Evolutionary conservation across 2,113 vertebrate species (phyloP), one percentile per base, ranked within the genome.

Genomic region (Thalassarche chlororhynchos): DNA sequence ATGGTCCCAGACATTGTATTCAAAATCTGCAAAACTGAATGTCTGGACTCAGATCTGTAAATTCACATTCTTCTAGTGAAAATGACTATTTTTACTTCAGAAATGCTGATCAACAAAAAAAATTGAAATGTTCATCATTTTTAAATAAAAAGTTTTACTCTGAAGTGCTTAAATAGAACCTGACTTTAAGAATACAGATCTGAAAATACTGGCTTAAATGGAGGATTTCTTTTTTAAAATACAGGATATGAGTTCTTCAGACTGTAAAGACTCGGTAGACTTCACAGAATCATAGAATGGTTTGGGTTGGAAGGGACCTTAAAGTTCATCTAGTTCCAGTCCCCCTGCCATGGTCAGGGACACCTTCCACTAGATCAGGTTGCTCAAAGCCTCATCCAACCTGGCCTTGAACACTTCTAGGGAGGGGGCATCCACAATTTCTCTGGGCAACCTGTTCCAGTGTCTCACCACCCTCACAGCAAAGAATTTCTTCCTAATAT

Each of bases 261-360:
- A 14, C 10, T 64, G 10, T 26, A 44, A 87, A 65, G 36, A 10
- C 12, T 79, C 5, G 1, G 9, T 84, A 46, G 32, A 66, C 12
- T 62, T 93, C 49, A 51, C n/a, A 49, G 72, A 89, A 36, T 91
- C 9, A 9, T 44, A 11, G 38, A 65, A 65, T 77, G 20, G 19
- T 51, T 94, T 74, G 36, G 14, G 8, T 38, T 70, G 36, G 24
- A 89, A 84, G 26, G 12, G 2, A 29, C 31, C 38, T 68, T 75
- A 44, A 65, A 75, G 29, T 18, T 36, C 4, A 57, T 29, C 20
- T 81, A 10, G 15, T 71, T 69, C 25, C 16, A 84, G 5, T 2
- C 3, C 4, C 7, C 3, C 7, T 69, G 14, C 6, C 14, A 16
- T 26, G 3, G 14, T 0, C 34, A 81, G 23, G 10, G 26, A 17